Base-by-base conservation (phyloP, 1,140 invertebrate species). In the Coelopa frigida region DNA sequence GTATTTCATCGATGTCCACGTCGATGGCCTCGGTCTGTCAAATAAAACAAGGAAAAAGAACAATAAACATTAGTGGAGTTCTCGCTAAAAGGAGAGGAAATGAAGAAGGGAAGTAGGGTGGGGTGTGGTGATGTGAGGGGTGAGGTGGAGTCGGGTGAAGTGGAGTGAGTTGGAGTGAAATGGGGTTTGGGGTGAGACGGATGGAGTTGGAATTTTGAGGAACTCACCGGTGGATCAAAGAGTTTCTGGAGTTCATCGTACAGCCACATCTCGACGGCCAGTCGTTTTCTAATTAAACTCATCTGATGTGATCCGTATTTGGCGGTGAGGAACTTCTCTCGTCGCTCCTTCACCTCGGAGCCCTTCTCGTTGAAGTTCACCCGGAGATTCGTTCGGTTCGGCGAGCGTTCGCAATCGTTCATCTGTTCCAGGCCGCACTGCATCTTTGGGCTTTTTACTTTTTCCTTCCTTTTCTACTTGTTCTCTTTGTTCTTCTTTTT, bases 221-320 rank as follows among this genome's bases (percentile, higher is more conserved):
- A 26, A 76, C 80, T 80, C 66, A 89, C 86, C 69, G 81, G 76
- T 50, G 81, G 78, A 56, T 88, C 84, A 63, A 93, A 94, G 27
- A 96, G 76, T 62, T 87, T 86, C 70, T 93, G 88, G 47, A 97
- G 77, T 70, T 94, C 85, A 64, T 96, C 92, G 70, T 93, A 95
- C 32, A 97, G 80, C 93, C 93, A 96, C 87, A 96, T 94, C 73
- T 97, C 94, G 8, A 96, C 93, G 10, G 87, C 85, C 46, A 96
- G 75, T 63, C 93, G 76, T 73, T 96, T 96, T 53, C 92, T 80
- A 59, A 97, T 97, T 50, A 96, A 80, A 58, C 84, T 89, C 93
- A 96, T 97, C 75, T 96, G 93, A 75, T 96, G 93, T 51, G 87
- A 87, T 44, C 92, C 92, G 64, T 96, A 97, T 70, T 96, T 96